phyloP scores from a whole-genome alignment of 1,140 invertebrate species.

The Diorhabda sublineata region DNA sequence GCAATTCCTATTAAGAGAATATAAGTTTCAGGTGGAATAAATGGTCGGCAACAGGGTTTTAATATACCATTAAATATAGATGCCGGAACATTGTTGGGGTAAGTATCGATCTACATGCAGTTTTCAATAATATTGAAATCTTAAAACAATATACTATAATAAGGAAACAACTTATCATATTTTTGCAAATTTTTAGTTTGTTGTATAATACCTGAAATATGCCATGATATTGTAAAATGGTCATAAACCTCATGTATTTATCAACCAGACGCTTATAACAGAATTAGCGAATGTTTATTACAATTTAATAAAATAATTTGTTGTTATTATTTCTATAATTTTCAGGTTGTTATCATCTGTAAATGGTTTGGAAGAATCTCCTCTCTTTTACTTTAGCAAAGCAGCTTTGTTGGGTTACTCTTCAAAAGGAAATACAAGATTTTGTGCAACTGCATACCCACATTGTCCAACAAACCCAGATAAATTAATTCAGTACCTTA shows the following conservation, averaged over 20 bases:
- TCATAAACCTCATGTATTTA: too few relatives aligned
- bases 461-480: slow-evolving; percentile 69
- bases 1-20: too few relatives aligned
- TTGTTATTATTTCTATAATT: slow-evolving; percentile 24
- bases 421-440: slow-evolving; percentile 55
- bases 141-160: too few relatives aligned
- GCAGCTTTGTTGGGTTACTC: slow-evolving; percentile 68
- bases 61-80: slow-evolving; percentile 51
- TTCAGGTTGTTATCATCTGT: slow-evolving; percentile 51
- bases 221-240: too few relatives aligned
- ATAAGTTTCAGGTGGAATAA: slow-evolving; percentile 50
- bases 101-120: slow-evolving; percentile 43
- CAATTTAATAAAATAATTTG: neutral
- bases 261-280: too few relatives aligned
- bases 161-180: too few relatives aligned
- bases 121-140: slow-evolving; percentile 1
- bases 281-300: too few relatives aligned
- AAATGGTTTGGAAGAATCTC: slow-evolving; percentile 51
- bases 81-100: slow-evolving; percentile 64
- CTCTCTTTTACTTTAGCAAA: slow-evolving; percentile 64
- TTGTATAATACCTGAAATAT: too few relatives aligned
- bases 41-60: slow-evolving; percentile 50
- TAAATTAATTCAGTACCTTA: slow-evolving; percentile 70
- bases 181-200: too few relatives aligned
- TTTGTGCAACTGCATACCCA: slow-evolving; percentile 63